phyloP scores from a whole-genome alignment of 2,888 invertebrate genomes.

The Plutella xylostella region DNA sequence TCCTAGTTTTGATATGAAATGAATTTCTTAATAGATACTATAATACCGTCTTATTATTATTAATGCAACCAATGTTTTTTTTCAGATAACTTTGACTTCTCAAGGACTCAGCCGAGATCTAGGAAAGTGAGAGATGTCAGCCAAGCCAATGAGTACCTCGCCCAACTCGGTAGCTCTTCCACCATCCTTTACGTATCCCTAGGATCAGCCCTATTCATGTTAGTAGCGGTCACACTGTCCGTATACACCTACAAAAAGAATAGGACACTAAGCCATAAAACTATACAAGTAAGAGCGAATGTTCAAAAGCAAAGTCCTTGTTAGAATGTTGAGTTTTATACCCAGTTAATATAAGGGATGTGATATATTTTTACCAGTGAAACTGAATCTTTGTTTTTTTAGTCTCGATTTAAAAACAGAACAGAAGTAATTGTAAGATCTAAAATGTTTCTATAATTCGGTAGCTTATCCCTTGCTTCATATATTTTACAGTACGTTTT shows the following conservation, averaged over 20 bases:
- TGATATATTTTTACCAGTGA: constrained; percentile 38
- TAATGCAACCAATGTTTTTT: constrained; percentile 14
- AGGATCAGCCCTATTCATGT: constrained; percentile 33
- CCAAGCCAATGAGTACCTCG: constrained; percentile 20
- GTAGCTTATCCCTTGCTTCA: too few relatives aligned
- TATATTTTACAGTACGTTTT: too few relatives aligned
- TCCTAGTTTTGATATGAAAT: background rate
- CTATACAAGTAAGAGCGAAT: constrained; percentile 12
- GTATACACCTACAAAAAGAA: constrained; percentile 31
- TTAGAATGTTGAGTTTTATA: constrained; percentile 16
- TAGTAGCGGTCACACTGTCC: constrained; percentile 33
- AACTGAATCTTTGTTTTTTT: constrained; percentile 2
- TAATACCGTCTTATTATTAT: background rate
- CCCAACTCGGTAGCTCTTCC: constrained; percentile 24
- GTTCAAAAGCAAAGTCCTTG: constrained; percentile 22
- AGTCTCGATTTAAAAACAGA: background rate
- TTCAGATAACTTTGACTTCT: constrained; percentile 52
- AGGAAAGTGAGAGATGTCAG: constrained; percentile 44
- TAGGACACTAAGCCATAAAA: constrained; percentile 24
- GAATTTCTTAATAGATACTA: background rate
- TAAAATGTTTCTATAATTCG: too few relatives aligned
- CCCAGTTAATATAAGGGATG: constrained; percentile 29
- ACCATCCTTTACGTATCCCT: constrained; percentile 34
- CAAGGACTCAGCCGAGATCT: constrained; percentile 42
- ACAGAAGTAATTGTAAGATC: too few relatives aligned